Evolutionary conservation across 1,140 invertebrate species (phyloP).

Genomic region (Asobara japonica): DNA sequence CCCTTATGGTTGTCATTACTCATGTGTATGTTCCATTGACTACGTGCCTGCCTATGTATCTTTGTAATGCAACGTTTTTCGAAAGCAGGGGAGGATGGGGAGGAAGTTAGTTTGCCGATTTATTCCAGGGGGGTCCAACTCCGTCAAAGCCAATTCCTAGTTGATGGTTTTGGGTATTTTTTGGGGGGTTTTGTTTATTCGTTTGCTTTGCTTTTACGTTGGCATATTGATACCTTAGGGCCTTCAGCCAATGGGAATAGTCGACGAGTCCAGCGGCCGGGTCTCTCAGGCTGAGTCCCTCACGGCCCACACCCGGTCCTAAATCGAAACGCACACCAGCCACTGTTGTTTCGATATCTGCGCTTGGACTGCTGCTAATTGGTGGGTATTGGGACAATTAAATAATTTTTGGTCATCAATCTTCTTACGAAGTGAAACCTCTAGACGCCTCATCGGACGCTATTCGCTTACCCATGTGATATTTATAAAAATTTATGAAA

Average conservation of each 20-base stretch:
- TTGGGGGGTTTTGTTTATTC: slow-evolving; percentile 38
- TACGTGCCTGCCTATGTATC: not conserved
- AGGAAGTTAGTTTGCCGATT: slow-evolving; percentile 59
- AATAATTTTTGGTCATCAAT: slow-evolving; percentile 19
- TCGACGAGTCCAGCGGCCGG: slow-evolving; percentile 66
- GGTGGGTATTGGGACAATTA: slow-evolving; percentile 30
- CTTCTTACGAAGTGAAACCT: not conserved
- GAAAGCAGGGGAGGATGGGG: slow-evolving; percentile 27
- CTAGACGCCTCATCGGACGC: no score
- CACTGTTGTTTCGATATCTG: slow-evolving; percentile 65
- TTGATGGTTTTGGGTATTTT: slow-evolving; percentile 1
- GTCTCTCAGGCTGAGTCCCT: slow-evolving; percentile 66
- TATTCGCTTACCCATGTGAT: no score
- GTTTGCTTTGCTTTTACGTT: slow-evolving; percentile 37
- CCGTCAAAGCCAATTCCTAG: slow-evolving; percentile 34
- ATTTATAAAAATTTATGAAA: no score
- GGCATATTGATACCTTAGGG: slow-evolving; percentile 59
- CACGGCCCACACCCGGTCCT: slow-evolving; percentile 64
- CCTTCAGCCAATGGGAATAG: slow-evolving; percentile 67
- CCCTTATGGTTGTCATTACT: not conserved
- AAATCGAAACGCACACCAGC: slow-evolving; percentile 66
- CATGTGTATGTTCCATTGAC: not conserved
- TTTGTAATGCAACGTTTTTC: not conserved
- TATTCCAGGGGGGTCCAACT: slow-evolving; percentile 24
- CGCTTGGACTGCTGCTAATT: slow-evolving; percentile 63